Conservation (phyloP, 2,797 vertebrate genomes). For the Forpus xanthops region DNA sequence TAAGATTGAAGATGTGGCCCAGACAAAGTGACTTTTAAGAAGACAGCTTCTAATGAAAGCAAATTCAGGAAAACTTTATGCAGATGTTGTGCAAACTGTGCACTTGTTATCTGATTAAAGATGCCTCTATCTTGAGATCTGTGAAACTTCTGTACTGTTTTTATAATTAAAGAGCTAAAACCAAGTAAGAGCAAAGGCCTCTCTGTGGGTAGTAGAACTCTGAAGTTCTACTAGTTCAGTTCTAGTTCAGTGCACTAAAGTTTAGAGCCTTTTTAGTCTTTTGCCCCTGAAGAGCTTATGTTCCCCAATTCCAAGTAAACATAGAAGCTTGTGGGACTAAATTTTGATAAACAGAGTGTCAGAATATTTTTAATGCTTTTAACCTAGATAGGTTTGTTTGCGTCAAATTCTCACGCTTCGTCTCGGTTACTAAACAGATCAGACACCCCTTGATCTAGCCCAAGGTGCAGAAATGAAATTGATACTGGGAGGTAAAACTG, state of each 20-base stretch:
- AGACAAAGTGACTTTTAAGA: not conserved
- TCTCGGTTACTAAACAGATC: conserved; percentile 76
- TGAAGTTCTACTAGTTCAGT: not conserved
- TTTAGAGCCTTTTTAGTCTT: not conserved
- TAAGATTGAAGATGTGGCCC: not conserved
- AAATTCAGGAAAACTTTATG: not conserved
- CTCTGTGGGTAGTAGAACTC: not conserved
- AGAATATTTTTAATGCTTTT: not conserved
- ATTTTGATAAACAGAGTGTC: not conserved
- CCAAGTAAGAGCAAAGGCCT: not conserved
- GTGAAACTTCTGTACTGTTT: not conserved
- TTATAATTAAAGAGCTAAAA: not conserved
- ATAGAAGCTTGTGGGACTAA: not conserved
- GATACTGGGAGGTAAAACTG: conserved; percentile 79
- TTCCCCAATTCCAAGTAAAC: not conserved
- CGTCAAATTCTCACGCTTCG: not conserved
- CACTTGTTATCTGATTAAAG: not conserved
- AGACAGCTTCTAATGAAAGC: not conserved
- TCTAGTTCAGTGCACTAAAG: not conserved
- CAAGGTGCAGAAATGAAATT: conserved; percentile 84
- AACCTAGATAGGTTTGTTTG: not conserved
- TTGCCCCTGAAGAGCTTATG: not conserved
- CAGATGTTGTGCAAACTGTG: not conserved
- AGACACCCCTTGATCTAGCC: conserved; percentile 84
- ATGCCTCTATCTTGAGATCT: not conserved